A percentile compares a stretch with the other conserved stretches of the same genome.
Conservation (phyloP, 1,140 invertebrate genomes). For the Saccostrea echinata region DNA sequence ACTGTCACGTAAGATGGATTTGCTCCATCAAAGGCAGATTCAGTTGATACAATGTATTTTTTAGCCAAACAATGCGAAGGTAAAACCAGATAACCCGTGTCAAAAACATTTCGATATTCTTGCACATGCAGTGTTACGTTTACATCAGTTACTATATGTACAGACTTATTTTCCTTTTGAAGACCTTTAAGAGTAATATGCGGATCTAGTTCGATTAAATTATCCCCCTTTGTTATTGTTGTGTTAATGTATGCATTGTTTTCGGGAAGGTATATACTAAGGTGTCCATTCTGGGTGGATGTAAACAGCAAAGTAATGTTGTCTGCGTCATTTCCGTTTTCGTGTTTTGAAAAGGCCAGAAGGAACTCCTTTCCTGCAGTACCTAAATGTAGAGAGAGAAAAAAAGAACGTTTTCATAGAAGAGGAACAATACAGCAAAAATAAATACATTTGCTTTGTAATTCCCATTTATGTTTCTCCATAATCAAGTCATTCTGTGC, state of each 20-base stretch:
- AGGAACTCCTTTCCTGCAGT: slow-evolving; percentile 15
- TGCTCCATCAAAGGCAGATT: background rate
- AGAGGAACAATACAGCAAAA: background rate
- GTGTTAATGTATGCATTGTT: slow-evolving; percentile 15
- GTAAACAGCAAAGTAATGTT: slow-evolving; percentile 27
- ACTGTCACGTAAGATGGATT: slow-evolving; percentile 47
- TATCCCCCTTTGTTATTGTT: slow-evolving; percentile 8
- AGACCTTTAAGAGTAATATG: background rate
- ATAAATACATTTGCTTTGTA: too few species aligned
- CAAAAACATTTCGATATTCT: slow-evolving; percentile 28
- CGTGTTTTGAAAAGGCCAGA: slow-evolving; percentile 26
- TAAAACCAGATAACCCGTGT: slow-evolving; percentile 24
- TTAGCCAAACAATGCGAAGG: slow-evolving; percentile 17
- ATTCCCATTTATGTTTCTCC: too few species aligned
- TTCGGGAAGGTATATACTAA: background rate
- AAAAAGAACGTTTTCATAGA: background rate
- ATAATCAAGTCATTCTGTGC: too few species aligned
- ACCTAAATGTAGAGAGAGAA: background rate
- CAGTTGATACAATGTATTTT: background rate
- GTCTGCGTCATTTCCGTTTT: slow-evolving; percentile 38
- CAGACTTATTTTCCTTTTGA: background rate
- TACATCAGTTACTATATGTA: slow-evolving; percentile 29
- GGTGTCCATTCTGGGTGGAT: background rate
- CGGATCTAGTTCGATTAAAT: background rate
- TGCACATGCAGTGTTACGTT: background rate